Base-by-base conservation (phyloP, 1,140 invertebrate genomes). In the Luehdorfia chinensis region DNA sequence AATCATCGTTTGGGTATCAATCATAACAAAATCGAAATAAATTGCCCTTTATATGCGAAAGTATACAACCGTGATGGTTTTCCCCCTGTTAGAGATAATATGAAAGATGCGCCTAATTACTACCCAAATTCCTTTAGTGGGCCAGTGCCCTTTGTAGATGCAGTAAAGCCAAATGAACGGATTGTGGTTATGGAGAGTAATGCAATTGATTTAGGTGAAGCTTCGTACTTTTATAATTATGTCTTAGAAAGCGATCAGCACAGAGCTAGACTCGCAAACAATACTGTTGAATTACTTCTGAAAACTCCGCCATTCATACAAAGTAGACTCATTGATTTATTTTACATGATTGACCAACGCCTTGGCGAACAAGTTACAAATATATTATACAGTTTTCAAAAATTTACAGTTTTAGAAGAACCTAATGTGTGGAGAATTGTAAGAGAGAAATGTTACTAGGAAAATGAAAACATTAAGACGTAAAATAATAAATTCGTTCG, bases 51-150 rank as follows among this genome's bases (percentile, higher is more conserved):
- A 50, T 88, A 90, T 51, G 87, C 88, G 1, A 87, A 84, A 39
- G 96, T 95, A 65, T 96, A 94, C 71, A 93, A 96, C 73, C 90
- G 96, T 14, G 96, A 97, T 84, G 97, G 97, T 1, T 75, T 87
- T 9, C 91, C 91, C 87, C 86, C 89, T 6, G 63, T 88, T 13
- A 76, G 88, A 59, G 78, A 89, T 33, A 92, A 91, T 56, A 89
- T 92, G 89, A 91, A 84, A 51, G 93, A 93, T 33, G 93, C 93
- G 3, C 97, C 96, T 2, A 97, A 97, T 80, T 98, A 98, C 73
- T 96, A 90, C 83, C 97, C 97, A 0, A 98, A 98, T 81, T 96
- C 95, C 50, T 98, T 97, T 75, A 83, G 81, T 41, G 96, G 95
- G 0, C 94, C 95, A 0, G 15, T 43, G 2, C 27, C 39, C 9